These are phyloP conservation scores for Jordanella pulchra DNA, from an alignment of 2,797 vertebrate genomes.

Conservation along the genomic window DNA sequence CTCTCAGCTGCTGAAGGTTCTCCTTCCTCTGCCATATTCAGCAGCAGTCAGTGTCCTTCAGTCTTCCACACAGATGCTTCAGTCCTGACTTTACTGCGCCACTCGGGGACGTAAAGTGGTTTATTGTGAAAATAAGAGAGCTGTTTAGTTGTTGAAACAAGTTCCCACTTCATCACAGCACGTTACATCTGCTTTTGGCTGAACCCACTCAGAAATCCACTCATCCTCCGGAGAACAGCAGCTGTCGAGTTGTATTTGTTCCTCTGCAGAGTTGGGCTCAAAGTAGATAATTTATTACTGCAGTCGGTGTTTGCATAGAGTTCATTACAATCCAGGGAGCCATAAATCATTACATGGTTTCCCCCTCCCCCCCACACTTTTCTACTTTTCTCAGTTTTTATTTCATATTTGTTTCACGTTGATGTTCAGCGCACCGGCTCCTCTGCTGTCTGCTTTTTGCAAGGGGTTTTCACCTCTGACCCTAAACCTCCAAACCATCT, in stretches of 20 bases:
- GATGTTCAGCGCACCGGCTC: constrained; percentile 6
- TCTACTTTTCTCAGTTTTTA: neutral
- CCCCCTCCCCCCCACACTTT: neutral
- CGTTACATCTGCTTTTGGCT: constrained; percentile 6
- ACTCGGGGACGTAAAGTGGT: neutral
- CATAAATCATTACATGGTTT: constrained; percentile 59
- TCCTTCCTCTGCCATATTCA: neutral
- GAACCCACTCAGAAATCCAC: neutral
- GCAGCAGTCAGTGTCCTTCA: neutral
- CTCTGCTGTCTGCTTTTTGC: neutral
- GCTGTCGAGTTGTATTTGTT: constrained; percentile 33
- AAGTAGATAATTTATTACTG: constrained; percentile 61
- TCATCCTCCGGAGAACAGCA: constrained; percentile 2
- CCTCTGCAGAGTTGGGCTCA: constrained; percentile 47
- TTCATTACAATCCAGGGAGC: constrained; percentile 54
- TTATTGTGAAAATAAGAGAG: neutral
- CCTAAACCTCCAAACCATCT: constrained; percentile 2
- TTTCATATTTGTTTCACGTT: constrained; percentile 23
- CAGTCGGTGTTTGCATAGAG: constrained; percentile 56
- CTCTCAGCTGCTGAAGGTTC: neutral
- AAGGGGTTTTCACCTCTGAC: constrained; percentile 17
- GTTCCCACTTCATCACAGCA: constrained; percentile 1
- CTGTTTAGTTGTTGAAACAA: constrained; percentile 10
- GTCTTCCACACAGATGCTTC: neutral
- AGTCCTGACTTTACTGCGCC: neutral